phyloP scores from a whole-genome alignment of 2,113 vertebrate species.

The Ellobius talpinus region DNA sequence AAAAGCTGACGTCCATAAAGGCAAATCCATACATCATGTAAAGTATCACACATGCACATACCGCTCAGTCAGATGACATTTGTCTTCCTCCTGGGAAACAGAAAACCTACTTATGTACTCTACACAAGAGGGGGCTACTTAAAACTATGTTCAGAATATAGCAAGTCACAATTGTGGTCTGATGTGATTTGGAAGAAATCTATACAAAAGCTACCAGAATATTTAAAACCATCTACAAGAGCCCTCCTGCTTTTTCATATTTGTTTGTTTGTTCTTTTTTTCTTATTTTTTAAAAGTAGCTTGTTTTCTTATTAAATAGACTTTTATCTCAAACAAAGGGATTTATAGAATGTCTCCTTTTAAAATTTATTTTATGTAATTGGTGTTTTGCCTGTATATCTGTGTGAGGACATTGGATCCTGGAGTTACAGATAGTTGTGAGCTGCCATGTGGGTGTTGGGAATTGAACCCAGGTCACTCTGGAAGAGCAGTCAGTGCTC shows the following conservation, averaged over 20 bases:
- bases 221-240: neutral
- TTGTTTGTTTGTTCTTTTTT: too few relatives aligned
- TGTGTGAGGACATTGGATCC: too few relatives aligned
- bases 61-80: neutral
- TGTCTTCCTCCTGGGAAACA: conserved; percentile 21
- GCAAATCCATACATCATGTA: neutral
- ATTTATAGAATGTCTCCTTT: too few relatives aligned
- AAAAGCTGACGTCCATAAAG: neutral
- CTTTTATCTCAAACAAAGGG: too few relatives aligned
- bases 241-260: neutral
- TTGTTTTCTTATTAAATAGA: too few relatives aligned
- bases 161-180: neutral
- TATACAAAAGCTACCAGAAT: neutral
- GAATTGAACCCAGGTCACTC: too few relatives aligned
- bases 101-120: neutral
- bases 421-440: too few relatives aligned
- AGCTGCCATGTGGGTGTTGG: too few relatives aligned
- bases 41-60: neutral
- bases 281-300: too few relatives aligned
- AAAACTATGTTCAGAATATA: neutral
- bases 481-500: too few relatives aligned
- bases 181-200: neutral
- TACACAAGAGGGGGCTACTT: neutral
- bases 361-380: too few relatives aligned
- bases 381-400: too few relatives aligned